Evolutionary conservation across 2,888 invertebrate genomes (phyloP).

Genomic region (Philereme vetulata): DNA sequence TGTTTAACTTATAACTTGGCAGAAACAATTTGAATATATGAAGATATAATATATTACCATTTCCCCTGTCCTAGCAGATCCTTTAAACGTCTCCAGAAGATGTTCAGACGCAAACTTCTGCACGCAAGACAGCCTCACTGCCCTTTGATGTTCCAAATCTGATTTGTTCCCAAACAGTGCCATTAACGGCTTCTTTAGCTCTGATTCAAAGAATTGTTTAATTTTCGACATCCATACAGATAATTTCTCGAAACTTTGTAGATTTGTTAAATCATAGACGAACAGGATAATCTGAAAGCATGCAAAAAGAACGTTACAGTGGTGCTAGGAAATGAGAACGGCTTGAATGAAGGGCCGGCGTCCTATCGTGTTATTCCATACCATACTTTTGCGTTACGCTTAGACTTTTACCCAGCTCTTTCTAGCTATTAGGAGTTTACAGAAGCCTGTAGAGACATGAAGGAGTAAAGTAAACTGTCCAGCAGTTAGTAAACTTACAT

Average conservation of each 20-base stretch:
- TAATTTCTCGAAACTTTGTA: slow-evolving; percentile 90
- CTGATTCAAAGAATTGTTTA: slow-evolving; percentile 65
- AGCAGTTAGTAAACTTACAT: slow-evolving; percentile 81
- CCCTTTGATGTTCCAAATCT: slow-evolving; percentile 89
- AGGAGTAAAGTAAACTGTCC: neutral
- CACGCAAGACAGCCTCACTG: slow-evolving; percentile 86
- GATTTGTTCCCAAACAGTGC: slow-evolving; percentile 89
- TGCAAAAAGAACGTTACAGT: no score
- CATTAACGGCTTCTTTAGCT: slow-evolving; percentile 80
- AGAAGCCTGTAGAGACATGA: no score
- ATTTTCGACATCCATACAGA: slow-evolving; percentile 87
- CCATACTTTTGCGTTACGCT: no score
- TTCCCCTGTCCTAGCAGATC: slow-evolving; percentile 90
- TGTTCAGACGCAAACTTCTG: slow-evolving; percentile 86
- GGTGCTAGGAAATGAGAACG: no score
- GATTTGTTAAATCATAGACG: slow-evolving; percentile 93
- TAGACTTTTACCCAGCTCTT: neutral
- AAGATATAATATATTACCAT: slow-evolving; percentile 70
- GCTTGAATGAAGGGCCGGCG: no score
- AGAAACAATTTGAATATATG: no score
- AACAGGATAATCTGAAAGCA: slow-evolving; percentile 87
- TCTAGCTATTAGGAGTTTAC: neutral
- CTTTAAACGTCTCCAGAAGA: slow-evolving; percentile 84
- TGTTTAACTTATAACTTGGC: neutral
- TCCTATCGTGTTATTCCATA: no score